Base-by-base conservation (phyloP, 2,888 invertebrate genomes). In the Heliconius aoede region DNA sequence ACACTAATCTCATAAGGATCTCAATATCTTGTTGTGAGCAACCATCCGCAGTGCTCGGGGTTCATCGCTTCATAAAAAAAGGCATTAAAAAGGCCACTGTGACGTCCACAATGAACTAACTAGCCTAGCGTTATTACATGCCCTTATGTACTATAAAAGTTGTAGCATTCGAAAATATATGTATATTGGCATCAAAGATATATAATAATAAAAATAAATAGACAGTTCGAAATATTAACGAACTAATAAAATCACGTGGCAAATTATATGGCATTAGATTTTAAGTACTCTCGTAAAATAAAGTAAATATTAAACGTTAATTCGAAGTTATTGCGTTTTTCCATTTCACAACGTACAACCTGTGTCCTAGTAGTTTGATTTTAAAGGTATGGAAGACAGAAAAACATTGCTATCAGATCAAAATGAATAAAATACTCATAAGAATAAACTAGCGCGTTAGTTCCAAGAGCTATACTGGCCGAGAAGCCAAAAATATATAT, bases 201-300 rank as follows among this genome's bases (percentile, higher is more conserved):
- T 87, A 88, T 87, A 77, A 87, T 87, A 77, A 55, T 61, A 73
- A 88, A 91, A 91, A 90, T 91, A 91, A 90, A 85, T 83, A 88
- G 84, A 90, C 86, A 89, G 88, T 88, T 88, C 88, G 88, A 92
- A 90, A 91, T 91, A 93, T 93, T 92, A 93, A 91, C 91, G 92
- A 91, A 91, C 84, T 88, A 90, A 91, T 88, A 90, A 91, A 92
- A 89, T 91, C 91, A 90, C 85, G 94, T 93, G 93, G 94, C 93
- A 93, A 93, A 93, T 88, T 89, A 93, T 94, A 94, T 94, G 94
- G 94, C 93, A 93, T 91, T 92, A 91, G 93, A 89, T 88, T 88
- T 93, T 94, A 94, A 94, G 93, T 93, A 93, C 93, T 91, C 89
- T 87, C 85, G 85, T 85, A 80, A 60, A 60, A 60, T 86, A 87